Percentiles rank a stretch among this genome's conserved stretches.
Conservation (phyloP, 1,140 invertebrate genomes). For the Drosophila varians region DNA sequence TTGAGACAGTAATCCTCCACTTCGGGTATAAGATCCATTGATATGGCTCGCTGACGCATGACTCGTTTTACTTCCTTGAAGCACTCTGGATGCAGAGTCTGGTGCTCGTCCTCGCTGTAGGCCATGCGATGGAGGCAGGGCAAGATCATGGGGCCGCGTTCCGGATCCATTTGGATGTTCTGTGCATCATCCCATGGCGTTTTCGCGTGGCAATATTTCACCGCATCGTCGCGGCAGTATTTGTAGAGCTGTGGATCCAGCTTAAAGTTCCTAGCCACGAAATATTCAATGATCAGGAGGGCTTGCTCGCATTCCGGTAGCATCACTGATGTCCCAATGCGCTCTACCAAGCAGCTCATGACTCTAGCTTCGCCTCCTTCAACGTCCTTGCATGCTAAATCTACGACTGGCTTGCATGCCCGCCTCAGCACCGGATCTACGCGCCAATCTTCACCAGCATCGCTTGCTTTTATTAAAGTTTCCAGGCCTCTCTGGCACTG, state of each 20-base stretch:
- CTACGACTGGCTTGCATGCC: constrained; percentile 93
- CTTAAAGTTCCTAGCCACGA: constrained; percentile 96
- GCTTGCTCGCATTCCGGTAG: constrained; percentile 94
- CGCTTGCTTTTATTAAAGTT: constrained; percentile 90
- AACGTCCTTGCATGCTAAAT: constrained; percentile 88
- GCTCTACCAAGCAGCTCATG: constrained; percentile 97
- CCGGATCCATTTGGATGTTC: constrained; percentile 88
- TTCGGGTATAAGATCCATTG: constrained; percentile 96
- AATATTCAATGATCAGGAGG: constrained; percentile 98
- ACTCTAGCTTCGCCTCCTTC: constrained; percentile 90
- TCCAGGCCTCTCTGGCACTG: constrained; percentile 90
- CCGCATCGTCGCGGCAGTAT: constrained; percentile 94
- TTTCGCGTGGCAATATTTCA: constrained; percentile 91
- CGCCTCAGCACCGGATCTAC: constrained; percentile 94
- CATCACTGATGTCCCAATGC: constrained; percentile 94
- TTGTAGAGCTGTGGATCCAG: constrained; percentile 94
- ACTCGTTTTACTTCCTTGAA: constrained; percentile 92
- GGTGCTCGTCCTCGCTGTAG: constrained; percentile 89
- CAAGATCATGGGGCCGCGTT: constrained; percentile 91
- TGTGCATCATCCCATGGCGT: constrained; percentile 89
- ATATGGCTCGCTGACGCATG: constrained; percentile 95
- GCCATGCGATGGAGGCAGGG: constrained; percentile 96
- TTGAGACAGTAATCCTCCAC: constrained; percentile 95
- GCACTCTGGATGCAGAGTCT: constrained; percentile 87
- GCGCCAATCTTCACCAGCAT: constrained; percentile 95